Evolutionary conservation across 2,888 invertebrate species (phyloP), one percentile per base, ranked within the genome.

Genomic region (Petrolisthes cinctipes): DNA sequence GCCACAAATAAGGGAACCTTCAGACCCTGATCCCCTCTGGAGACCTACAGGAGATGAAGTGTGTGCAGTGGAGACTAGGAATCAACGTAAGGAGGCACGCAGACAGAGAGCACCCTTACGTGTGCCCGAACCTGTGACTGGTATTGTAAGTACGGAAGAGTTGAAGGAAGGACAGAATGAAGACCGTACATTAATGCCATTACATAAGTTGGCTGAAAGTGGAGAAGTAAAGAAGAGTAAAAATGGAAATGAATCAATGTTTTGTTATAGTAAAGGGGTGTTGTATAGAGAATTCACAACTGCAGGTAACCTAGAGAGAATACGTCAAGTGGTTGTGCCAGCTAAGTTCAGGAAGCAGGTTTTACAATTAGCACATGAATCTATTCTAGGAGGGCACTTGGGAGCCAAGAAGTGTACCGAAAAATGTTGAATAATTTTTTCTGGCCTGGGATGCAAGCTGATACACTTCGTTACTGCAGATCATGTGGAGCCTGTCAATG

Each of bases 281-380:
- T 73, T 73, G 23, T 73, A n/a, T n/a, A 73, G n/a, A n/a, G 73
- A 73, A 73, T 73, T n/a, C n/a, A 73, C 73, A 73, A 73, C 5
- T 5, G 7, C n/a, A 11, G 9, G n/a, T 73, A 73, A 73, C 17
- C 17, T 6, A 73, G 23, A 6, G n/a, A 73, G 23, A n/a, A 73
- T 73, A 73, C 6, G 5, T 6, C 73, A 73, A n/a, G 9, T 11
- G n/a, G 73, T 73, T 6, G 17, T 73, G 73, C n/a, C 73, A 73
- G 73, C 7, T 6, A 73, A 73, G 7, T 73, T 11, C n/a, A 73
- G 73, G n/a, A 73, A 6, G 6, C 5, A n/a, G 5, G n/a, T 73
- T 11, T 73, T 73, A 11, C 73, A 73, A 5, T 6, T 61, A 14
- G 61, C 61, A 9, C 61, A 61, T 61, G 61, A 61, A 61, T 61